These are phyloP conservation scores for Patiria miniata DNA, from an alignment of 35 echinoderm and acorn worm species.

Conservation along the genomic window DNA sequence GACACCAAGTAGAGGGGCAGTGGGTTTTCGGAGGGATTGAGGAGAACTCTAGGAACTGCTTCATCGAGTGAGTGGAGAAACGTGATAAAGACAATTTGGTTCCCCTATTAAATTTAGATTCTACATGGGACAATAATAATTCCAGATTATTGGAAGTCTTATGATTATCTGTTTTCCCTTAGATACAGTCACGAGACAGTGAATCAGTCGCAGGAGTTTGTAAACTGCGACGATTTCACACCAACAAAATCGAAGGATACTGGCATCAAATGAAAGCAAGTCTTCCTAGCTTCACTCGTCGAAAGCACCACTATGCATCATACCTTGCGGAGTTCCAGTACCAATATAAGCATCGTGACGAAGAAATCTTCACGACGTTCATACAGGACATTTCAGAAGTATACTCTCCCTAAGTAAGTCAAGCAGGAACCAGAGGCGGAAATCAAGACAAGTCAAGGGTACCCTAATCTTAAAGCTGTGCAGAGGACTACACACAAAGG, in stretches of 20 bases:
- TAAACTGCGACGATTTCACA: constrained; percentile 26
- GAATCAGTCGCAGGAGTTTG: constrained; percentile 57
- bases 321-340: too few relatives aligned
- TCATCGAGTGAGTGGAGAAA: constrained; percentile 35
- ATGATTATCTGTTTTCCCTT: not conserved
- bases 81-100: constrained; percentile 13
- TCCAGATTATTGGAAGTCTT: constrained; percentile 66
- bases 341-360: too few relatives aligned
- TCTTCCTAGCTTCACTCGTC: constrained; percentile 19
- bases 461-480: too few relatives aligned
- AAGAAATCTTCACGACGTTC: too few relatives aligned
- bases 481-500: too few relatives aligned
- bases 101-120: constrained; percentile 29
- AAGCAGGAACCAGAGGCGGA: too few relatives aligned
- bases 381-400: too few relatives aligned
- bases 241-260: constrained; percentile 50
- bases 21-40: constrained; percentile 74
- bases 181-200: constrained; percentile 41
- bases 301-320: constrained; percentile 44
- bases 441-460: too few relatives aligned
- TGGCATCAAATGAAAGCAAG: constrained; percentile 47
- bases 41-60: constrained; percentile 41
- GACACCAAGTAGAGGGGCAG: constrained; percentile 67
- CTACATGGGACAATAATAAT: constrained; percentile 38
- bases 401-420: too few relatives aligned